Evolutionary conservation across 2,113 vertebrate genomes (phyloP).

Genomic region (Cranoglanis bouderius): DNA sequence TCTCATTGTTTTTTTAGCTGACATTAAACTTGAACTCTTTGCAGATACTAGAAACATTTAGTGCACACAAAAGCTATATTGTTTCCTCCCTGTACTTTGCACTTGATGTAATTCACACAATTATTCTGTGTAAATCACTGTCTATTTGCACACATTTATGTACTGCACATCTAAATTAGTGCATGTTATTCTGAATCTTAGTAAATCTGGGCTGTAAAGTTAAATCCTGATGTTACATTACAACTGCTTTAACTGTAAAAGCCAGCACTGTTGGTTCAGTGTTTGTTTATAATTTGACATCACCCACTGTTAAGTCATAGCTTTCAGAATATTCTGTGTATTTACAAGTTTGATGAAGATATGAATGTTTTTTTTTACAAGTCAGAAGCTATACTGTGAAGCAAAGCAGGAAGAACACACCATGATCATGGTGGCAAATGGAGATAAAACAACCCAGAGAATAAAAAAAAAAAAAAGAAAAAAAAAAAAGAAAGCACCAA

Average conservation of each 20-base stretch:
- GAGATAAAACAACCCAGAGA: neutral
- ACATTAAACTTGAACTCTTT: neutral
- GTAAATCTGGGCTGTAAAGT: neutral
- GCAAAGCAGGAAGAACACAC: neutral
- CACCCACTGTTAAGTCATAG: neutral
- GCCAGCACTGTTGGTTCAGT: neutral
- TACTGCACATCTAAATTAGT: neutral
- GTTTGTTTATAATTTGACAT: neutral
- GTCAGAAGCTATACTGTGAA: neutral
- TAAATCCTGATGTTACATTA: neutral
- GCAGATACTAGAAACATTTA: neutral
- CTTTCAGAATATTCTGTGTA: no score
- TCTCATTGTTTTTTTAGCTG: neutral
- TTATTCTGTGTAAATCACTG: neutral
- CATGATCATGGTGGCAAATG: conserved; percentile 45
- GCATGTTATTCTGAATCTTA: neutral
- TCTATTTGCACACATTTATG: neutral
- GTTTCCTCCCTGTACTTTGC: neutral
- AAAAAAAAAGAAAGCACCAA: neutral
- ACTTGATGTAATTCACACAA: neutral
- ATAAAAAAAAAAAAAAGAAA: neutral
- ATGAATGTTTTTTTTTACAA: neutral
- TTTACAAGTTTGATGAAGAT: neutral
- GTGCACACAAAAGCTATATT: neutral
- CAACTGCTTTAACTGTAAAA: neutral